A percentile compares a stretch with the other conserved stretches of the same genome.
Evolutionary conservation across 2,888 invertebrate genomes (phyloP).

Genomic region (Luperina testacea): DNA sequence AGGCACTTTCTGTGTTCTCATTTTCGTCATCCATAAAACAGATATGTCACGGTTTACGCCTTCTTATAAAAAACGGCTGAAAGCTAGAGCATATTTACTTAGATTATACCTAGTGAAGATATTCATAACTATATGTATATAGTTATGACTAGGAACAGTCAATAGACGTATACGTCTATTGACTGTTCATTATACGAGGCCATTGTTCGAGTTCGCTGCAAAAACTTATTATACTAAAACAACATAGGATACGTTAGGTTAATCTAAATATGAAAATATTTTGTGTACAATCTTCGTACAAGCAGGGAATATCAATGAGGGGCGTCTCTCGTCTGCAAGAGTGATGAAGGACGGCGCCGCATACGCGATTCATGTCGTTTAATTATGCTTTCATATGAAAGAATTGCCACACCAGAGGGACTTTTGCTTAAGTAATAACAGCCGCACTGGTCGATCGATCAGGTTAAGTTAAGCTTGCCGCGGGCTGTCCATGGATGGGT

Average conservation of each 20-base stretch:
- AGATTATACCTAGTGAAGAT: conserved; percentile 29
- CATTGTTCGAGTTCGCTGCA: conserved; percentile 44
- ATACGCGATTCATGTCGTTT: conserved; percentile 48
- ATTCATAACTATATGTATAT: conserved; percentile 11
- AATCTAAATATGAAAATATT: conserved; percentile 67
- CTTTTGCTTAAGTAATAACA: not conserved
- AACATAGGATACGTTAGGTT: conserved; percentile 59
- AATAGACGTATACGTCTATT: conserved; percentile 22
- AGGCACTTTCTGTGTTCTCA: conserved; percentile 22
- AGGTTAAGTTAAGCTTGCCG: not conserved
- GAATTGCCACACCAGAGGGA: not conserved
- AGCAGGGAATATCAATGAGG: conserved; percentile 62
- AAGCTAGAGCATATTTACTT: conserved; percentile 32
- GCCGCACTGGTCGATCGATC: not conserved
- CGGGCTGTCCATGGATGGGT: not conserved
- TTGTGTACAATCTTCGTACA: conserved; percentile 60
- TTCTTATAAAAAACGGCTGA: conserved; percentile 35
- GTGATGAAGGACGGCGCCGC: conserved; percentile 47
- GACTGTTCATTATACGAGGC: conserved; percentile 39
- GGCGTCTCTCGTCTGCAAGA: conserved; percentile 41
- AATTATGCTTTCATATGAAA: conserved; percentile 45
- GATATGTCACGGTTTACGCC: conserved; percentile 43
- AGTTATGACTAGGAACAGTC: no score
- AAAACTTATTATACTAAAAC: conserved; percentile 63
- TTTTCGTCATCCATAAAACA: conserved; percentile 46